Base-by-base conservation (phyloP, 37 sponge, comb jelly and placozoan species). In the Spongilla lacustris region DNA sequence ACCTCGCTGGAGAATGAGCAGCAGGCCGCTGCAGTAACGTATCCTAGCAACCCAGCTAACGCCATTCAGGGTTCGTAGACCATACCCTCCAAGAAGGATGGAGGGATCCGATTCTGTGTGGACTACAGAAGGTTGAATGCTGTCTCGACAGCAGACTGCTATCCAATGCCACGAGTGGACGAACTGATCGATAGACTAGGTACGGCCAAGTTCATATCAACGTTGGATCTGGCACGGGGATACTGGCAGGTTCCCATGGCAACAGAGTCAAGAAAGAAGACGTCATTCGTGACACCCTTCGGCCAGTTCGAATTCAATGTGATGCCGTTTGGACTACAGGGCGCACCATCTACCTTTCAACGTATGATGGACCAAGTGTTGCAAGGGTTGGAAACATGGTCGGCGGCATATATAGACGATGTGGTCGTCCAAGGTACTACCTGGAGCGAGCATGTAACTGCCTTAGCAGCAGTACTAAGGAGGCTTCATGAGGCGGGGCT, bases 381-480 rank as follows among this genome's bases (percentile, higher is more conserved):
- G 21, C 33, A 27, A 4, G 89, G 72, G 4, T 27, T 75, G 6
- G 67, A 77, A 0, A 71, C 70, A 6, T 85, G 31, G 71, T 34
- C 84, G 32, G 85, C 75, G 2, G 91, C 88, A 21, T 93, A 93
- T 71, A 67, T 93, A 13, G 94, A 93, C 73, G 94, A 93, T 76
- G 4, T 90, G 2, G 73, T 89, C 19, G 66, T 93, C 19, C 81
- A 74, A 74, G 86, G 87, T 37, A 32, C 28, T 11, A 76, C 86
- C 0, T 88, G 89, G 90, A 83, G 89, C 30, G 83, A 89, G 0
- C 91, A 93, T 36, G 0, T 78, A 28, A 11, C 71, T 11, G 91
- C 89, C 81, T 35, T 90, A 19, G 17, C 30, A 17, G 8, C 0
- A 0, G 87, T 90, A 21, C 50, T 93, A 19, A 8, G 27, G 46